A percentile compares a stretch with the other conserved stretches of the same genome.
These are phyloP conservation scores for Stratiomys singularior DNA, from an alignment of 2,888 invertebrate genomes.

Conservation along the genomic window DNA sequence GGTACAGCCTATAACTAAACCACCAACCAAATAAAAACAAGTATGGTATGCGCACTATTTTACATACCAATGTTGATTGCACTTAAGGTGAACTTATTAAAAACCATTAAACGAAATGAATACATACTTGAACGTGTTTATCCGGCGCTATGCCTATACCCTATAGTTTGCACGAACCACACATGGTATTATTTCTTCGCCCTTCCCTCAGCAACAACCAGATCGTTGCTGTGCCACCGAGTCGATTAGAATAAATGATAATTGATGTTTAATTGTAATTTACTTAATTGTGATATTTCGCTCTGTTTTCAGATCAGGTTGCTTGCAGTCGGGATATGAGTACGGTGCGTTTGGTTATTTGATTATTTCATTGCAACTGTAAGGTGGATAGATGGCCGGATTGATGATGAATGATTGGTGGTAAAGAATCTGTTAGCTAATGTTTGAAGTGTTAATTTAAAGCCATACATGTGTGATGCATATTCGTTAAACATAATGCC, in stretches of 20 bases:
- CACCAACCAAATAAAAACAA: no score
- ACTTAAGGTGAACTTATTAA: conserved; percentile 23
- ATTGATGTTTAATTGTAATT: conserved; percentile 38
- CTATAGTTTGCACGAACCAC: not conserved
- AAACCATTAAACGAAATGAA: conserved; percentile 24
- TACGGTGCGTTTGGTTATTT: not conserved
- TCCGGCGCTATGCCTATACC: conserved; percentile 9
- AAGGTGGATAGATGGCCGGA: not conserved
- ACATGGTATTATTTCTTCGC: no score
- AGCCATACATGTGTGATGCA: no score
- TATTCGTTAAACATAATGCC: no score
- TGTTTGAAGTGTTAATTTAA: not conserved
- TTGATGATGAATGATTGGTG: no score
- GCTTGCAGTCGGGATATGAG: not conserved
- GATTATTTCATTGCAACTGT: not conserved
- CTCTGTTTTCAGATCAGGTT: not conserved
- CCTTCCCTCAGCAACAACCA: no score
- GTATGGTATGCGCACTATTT: conserved; percentile 1
- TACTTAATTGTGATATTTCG: conserved; percentile 18
- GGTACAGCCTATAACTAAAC: no score
- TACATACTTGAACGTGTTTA: not conserved
- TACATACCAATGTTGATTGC: not conserved
- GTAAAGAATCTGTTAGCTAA: not conserved
- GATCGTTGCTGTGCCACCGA: not conserved
- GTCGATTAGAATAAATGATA: conserved; percentile 36